Evolutionary conservation across 2,113 vertebrate species (phyloP), one percentile per base, ranked within the genome.

Genomic region (Platichthys stellatus): DNA sequence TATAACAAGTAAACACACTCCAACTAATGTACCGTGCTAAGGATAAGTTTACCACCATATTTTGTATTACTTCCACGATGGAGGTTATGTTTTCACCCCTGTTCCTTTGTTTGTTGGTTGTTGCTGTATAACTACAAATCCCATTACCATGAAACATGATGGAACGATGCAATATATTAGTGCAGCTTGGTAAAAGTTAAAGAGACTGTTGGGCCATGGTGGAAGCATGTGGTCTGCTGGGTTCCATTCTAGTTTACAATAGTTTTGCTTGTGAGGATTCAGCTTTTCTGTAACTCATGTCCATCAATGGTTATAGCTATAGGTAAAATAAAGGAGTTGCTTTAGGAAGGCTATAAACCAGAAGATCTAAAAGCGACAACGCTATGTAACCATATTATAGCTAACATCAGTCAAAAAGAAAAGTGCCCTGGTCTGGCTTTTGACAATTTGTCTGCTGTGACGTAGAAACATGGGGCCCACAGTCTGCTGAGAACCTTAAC

Each of bases 401-500:
- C 24, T 35, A 53, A 58, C 28, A 53, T 66, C 49, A 54, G 49
- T 58, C 63, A 69, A 43, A 74, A 63, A 66, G 40, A 43, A 58
- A 72, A 47, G 31, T 40, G 21, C 26, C 28, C 59, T 11, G 26
- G 51, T 54, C 73, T 23, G 17, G 4, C 76, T 63, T 72, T 61
- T 49, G 58, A 47, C 35, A 12, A 64, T 83, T 17, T 77, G 58
- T 75, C 78, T 80, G 26, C 72, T 64, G 72, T 61, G 71, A 77
- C 73, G 59, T 23, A 12, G 64, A 73, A 17, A 26, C 18, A n/a
- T 78, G 73, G 67, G 74, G 66, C 72, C 61, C 49, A 6, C 14
- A 59, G 63, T 81, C 76, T 64, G 31, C 43, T 31, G 80, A 80
- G 89, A 84, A 20, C 69, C 45, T 63, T 80, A 88, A 87, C 61